Conservation (phyloP, 2,797 vertebrate species). For the Poeciliopsis gracilis region DNA sequence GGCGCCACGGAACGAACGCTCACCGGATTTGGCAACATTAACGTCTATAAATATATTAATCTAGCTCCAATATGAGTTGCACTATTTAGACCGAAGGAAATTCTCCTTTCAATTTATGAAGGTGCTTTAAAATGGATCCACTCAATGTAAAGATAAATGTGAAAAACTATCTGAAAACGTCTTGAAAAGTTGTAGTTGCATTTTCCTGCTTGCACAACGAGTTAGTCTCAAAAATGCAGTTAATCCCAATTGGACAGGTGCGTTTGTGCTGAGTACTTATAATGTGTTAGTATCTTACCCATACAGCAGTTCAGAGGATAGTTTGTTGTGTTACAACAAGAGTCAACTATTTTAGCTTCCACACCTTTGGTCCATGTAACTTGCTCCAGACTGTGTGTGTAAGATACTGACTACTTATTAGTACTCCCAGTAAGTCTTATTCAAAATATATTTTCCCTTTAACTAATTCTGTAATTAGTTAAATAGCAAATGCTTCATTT, state of each 20-base stretch:
- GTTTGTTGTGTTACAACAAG: background rate
- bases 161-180: background rate
- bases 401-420: background rate
- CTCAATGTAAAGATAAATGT: background rate
- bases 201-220: background rate
- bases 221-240: background rate
- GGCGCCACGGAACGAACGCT: background rate
- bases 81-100: background rate
- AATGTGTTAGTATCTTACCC: background rate
- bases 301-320: no score
- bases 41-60: background rate
- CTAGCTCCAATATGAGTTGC: background rate
- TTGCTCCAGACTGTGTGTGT: background rate
- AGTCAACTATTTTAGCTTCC: background rate
- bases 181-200: background rate
- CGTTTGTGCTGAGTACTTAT: background rate
- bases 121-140: background rate
- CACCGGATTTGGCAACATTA: background rate
- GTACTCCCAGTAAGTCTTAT: background rate
- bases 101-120: background rate
- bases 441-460: background rate
- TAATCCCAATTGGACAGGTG: background rate
- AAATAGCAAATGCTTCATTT: background rate
- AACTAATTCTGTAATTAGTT: background rate
- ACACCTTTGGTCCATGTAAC: background rate